Evolutionary conservation across 2,113 vertebrate genomes (phyloP).

Genomic region (Cyanocitta stelleri): DNA sequence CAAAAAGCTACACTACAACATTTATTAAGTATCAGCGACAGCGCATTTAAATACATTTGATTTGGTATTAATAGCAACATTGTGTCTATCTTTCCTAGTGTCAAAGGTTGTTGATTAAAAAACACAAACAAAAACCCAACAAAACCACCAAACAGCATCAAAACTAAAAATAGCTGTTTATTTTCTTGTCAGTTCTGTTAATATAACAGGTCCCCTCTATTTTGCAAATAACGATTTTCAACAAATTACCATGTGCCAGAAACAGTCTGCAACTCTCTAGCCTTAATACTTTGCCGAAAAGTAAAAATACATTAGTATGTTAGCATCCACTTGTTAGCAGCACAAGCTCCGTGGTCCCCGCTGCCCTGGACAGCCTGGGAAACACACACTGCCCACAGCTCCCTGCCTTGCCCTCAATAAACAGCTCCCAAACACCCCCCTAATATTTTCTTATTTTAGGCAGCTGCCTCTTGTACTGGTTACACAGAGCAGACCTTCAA

Average conservation of each 20-base stretch:
- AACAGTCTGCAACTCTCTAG: conserved; percentile 38
- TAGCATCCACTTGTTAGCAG: conserved; percentile 4
- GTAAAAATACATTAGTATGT: background rate
- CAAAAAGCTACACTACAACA: conserved; percentile 70
- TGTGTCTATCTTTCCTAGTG: conserved; percentile 8
- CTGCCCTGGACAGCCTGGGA: conserved; percentile 32
- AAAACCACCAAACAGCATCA: background rate
- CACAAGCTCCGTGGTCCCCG: background rate
- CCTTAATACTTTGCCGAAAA: conserved; percentile 46
- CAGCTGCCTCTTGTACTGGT: conserved; percentile 23
- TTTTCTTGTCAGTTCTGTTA: conserved; percentile 61
- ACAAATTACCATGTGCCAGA: conserved; percentile 61
- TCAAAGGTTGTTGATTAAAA: background rate
- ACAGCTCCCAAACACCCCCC: conserved; percentile 5
- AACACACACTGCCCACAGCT: background rate
- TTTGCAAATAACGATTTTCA: conserved; percentile 68
- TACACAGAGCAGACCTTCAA: background rate
- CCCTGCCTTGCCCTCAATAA: background rate
- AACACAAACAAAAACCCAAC: background rate
- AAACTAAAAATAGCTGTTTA: conserved; percentile 14
- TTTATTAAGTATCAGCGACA: conserved; percentile 81
- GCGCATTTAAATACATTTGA: conserved; percentile 69
- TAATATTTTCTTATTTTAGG: background rate
- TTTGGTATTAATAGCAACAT: conserved; percentile 60
- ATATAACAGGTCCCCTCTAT: conserved; percentile 62